phyloP scores from a whole-genome alignment of 2,888 invertebrate genomes.

The Eupithecia pulchellata region DNA sequence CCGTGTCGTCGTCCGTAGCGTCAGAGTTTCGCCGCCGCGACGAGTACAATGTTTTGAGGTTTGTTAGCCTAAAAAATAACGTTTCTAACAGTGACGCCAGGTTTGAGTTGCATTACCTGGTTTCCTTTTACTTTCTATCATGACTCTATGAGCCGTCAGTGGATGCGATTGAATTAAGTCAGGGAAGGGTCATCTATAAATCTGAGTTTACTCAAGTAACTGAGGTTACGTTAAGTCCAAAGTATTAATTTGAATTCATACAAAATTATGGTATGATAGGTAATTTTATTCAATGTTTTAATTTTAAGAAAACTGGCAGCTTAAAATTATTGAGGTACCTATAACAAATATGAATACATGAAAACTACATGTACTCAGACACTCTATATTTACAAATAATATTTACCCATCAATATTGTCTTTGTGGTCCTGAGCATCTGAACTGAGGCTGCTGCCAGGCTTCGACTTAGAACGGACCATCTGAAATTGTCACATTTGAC shows the following conservation, averaged over 20 bases:
- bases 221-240: too few species aligned
- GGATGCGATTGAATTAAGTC: neutral
- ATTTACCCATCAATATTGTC: conserved; percentile 83
- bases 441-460: conserved; percentile 72
- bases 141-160: neutral
- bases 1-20: conserved; percentile 45
- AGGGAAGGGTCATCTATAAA: neutral
- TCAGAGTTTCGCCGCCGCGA: conserved; percentile 61
- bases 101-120: neutral
- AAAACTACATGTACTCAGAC: neutral
- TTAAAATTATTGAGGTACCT: neutral
- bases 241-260: too few species aligned
- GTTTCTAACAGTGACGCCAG: conserved; percentile 6
- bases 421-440: conserved; percentile 70
- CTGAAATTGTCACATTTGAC: conserved; percentile 66
- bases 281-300: too few species aligned
- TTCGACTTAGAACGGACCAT: conserved; percentile 79
- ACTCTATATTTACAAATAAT: conserved; percentile 43
- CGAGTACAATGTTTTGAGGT: conserved; percentile 63
- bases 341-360: neutral
- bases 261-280: too few species aligned
- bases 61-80: conserved; percentile 64
- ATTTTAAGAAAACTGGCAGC: neutral
- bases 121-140: neutral
- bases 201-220: too few species aligned